Evolutionary conservation across 2,113 vertebrate genomes (phyloP).

Genomic region (Phyllostomus hastatus): DNA sequence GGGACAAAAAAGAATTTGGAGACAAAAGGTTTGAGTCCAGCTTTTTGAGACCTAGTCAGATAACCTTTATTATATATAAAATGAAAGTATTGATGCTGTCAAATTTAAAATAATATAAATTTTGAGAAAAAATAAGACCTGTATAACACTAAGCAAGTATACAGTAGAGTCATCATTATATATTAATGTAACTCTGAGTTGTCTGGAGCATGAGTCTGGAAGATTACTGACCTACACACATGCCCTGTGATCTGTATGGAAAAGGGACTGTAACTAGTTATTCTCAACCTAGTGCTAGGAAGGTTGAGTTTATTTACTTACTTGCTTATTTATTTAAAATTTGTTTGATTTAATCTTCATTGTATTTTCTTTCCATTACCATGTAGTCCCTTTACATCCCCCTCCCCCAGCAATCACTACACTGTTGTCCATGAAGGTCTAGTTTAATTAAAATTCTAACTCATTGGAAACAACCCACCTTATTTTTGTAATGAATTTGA

Average conservation of each 20-base stretch:
- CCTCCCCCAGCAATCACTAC: too few species aligned
- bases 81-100: neutral
- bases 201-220: neutral
- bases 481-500: slow-evolving; percentile 8
- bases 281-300: neutral
- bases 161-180: neutral
- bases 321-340: too few species aligned
- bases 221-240: neutral
- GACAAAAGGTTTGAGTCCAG: neutral
- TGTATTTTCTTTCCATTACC: too few species aligned
- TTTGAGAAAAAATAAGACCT: neutral
- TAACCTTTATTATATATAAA: neutral
- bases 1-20: neutral
- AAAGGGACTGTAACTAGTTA: neutral
- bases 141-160: neutral
- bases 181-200: neutral
- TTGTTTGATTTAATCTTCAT: too few species aligned
- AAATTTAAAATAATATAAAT: slow-evolving; percentile 14
- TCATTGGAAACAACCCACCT: neutral
- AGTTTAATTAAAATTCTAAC: neutral
- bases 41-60: neutral
- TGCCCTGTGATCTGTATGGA: neutral
- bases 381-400: too few species aligned
- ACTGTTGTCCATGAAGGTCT: neutral
- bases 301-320: neutral